Evolutionary conservation across 2,888 invertebrate species (phyloP), one percentile per base, ranked within the genome.

Genomic region (Hypolimnas misippus): DNA sequence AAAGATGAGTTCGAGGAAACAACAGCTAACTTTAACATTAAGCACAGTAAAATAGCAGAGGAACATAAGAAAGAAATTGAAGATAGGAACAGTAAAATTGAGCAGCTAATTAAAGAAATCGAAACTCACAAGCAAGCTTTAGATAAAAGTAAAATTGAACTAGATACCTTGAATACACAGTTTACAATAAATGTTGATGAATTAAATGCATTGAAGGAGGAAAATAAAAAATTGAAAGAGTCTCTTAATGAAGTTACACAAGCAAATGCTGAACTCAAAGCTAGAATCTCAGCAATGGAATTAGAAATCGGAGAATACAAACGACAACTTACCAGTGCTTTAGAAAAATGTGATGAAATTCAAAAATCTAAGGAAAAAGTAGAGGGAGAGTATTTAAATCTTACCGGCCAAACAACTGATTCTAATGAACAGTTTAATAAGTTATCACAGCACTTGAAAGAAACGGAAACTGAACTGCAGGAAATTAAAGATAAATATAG

Each of bases 381-480:
- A 17, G 94, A 95, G 82, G 76, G 88, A 4, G 94, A 95, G 76
- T 92, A 95, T 65, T 83, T 93, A 56, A 92, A 90, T 74, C 77
- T 95, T 40, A 93, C 93, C 54, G 93, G 92, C 49, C 93, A 93
- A 66, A 90, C 94, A 0, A 93, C 92, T 14, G 93, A 94, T 76
- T 94, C 94, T 0, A 93, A 93, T 71, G 93, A 92, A 62, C 93
- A 94, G 72, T 88, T 94, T 54, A 83, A 88, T 61, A 91, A 93
- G 70, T 78, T 94, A 35, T 92, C 93, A 3, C 92, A 93, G 67
- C 92, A 93, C 70, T 78, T 94, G 0, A 91, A 93, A 71, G 87
- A 89, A 16, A 93, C 94, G 46, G 94, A 94, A 74, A 93, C 91
- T 69, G 92, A 93, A 67, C 82, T 93, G 38, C 92, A 93, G 73